These are phyloP conservation scores for Elachura formosa DNA, from an alignment of 2,113 vertebrate species.

Conservation along the genomic window DNA sequence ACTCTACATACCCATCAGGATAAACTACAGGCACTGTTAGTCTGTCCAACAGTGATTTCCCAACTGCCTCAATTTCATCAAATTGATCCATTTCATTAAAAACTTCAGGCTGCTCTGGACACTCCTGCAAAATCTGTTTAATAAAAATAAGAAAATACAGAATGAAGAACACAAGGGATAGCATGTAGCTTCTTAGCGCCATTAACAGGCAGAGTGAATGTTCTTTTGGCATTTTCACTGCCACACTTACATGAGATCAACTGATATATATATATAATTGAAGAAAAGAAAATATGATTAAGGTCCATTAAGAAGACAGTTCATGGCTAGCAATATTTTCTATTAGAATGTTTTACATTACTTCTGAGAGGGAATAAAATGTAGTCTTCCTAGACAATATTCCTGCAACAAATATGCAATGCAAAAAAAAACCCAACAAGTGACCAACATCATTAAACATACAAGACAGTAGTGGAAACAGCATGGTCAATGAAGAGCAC, in stretches of 20 bases:
- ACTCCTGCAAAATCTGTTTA: constrained; percentile 84
- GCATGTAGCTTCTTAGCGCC: not conserved
- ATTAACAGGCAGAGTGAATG: not conserved
- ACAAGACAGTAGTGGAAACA: not conserved
- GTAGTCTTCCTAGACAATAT: not conserved
- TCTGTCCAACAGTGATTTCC: constrained; percentile 91
- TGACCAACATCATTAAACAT: not conserved
- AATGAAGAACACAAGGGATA: not conserved
- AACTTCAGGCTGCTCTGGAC: constrained; percentile 77
- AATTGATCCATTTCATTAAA: constrained; percentile 80
- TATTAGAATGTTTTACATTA: not conserved
- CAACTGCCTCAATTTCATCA: constrained; percentile 90
- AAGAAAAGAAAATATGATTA: not conserved
- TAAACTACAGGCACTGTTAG: constrained; percentile 92
- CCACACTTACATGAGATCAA: not conserved
- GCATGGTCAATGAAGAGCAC: not conserved
- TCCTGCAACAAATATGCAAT: not conserved
- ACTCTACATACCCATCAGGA: constrained; percentile 88
- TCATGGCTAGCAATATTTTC: not conserved
- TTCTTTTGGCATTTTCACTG: not conserved
- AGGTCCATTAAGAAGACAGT: not conserved
- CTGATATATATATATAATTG: not conserved
- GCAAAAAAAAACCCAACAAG: not conserved
- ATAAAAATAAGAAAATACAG: not conserved
- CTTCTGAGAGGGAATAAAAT: not conserved